Evolutionary conservation across 2,888 invertebrate species (phyloP).

Genomic region (Parascotia fuliginaria): DNA sequence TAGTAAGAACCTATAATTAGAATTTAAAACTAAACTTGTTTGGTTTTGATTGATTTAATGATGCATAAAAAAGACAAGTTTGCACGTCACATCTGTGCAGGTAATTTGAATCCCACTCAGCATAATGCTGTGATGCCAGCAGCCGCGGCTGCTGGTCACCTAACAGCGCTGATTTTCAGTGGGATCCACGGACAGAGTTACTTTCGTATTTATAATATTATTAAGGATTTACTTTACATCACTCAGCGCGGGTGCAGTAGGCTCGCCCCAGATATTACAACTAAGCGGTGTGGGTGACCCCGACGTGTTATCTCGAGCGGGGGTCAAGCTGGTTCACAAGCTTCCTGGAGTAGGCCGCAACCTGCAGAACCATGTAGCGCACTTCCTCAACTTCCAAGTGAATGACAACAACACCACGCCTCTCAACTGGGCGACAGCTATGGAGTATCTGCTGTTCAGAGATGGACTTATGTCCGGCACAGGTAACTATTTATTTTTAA

Average conservation of each 20-base stretch:
- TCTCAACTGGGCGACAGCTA: constrained; percentile 96
- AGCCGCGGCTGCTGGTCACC: too few species aligned
- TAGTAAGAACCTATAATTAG: too few species aligned
- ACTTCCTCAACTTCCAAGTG: constrained; percentile 91
- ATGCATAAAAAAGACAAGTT: too few species aligned
- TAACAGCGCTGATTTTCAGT: too few species aligned
- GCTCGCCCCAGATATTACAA: constrained; percentile 96
- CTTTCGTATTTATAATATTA: too few species aligned
- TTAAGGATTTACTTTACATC: too few species aligned
- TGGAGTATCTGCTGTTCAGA: constrained; percentile 95
- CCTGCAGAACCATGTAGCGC: constrained; percentile 94
- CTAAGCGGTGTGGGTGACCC: constrained; percentile 95
- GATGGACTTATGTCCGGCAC: constrained; percentile 96
- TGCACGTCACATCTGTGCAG: too few species aligned
- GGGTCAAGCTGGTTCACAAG: constrained; percentile 89
- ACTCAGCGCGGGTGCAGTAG: constrained; percentile 92
- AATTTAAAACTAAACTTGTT: too few species aligned
- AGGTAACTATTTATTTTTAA: constrained; percentile 72
- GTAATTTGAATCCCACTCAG: too few species aligned
- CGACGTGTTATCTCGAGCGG: constrained; percentile 87
- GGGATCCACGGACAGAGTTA: too few species aligned
- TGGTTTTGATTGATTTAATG: too few species aligned
- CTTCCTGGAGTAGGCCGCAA: constrained; percentile 94
- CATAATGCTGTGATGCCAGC: too few species aligned
- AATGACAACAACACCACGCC: constrained; percentile 94